Evolutionary conservation across 2,113 vertebrate genomes (phyloP), one percentile per base, ranked within the genome.

Genomic region (Catharus bicknelli): DNA sequence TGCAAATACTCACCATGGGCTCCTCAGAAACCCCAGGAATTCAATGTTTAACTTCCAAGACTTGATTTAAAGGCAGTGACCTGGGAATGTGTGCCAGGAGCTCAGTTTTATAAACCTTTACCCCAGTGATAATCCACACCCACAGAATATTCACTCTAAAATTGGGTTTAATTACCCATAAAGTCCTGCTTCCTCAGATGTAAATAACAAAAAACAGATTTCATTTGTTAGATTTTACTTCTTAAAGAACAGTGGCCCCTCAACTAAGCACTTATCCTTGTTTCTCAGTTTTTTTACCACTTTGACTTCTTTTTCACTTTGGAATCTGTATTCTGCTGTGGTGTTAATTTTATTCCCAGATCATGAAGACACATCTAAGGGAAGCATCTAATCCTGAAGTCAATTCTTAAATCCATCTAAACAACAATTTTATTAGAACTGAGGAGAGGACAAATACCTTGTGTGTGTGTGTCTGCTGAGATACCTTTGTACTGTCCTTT

Each of bases 361-460:
- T 89, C 80, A 81, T 32, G 62, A 76, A 90, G 64, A 62, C 77
- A 40, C 20, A 86, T 86, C 47, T 95, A 93, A 95, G 62, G 54
- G 86, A 91, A 95, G 40, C n/a, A 62, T 70, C 50, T 97, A 96
- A 95, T 94, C 83, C 79, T 95, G 58, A 73, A 97, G 81, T 92
- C 90, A 95, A 78, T 97, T 96, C 95, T 94, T 95, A 97, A 93
- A 96, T 95, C 95, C 34, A 3, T 94, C 59, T 57, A 95, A 97
- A 96, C 90, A 96, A 69, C 83, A 96, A 40, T 92, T 94, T 97
- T 93, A 94, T 97, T 97, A 94, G 94, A 97, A 95, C 69, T 51
- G 43, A 23, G 50, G 51, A 83, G 51, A 88, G 27, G 42, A 75
- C 77, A 91, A 97, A 85, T 77, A 86, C 62, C 74, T 94, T 48